Base-by-base conservation (phyloP, 1,140 invertebrate genomes). In the Bathynomus jamesi region DNA sequence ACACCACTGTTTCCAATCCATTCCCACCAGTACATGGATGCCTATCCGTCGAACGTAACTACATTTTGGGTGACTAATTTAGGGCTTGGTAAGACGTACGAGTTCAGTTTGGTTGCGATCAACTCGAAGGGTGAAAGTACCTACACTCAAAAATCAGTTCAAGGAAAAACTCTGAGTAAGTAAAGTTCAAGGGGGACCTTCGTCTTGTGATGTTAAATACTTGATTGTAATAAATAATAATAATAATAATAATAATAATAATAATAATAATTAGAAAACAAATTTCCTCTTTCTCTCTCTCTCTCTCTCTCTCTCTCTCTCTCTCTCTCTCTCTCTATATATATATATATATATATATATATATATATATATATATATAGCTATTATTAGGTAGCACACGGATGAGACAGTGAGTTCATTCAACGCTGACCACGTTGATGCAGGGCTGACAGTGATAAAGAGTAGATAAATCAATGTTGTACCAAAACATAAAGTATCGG, bases 121-220 rank as follows among this genome's bases (percentile, higher is more conserved):
- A 98, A 98, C 83, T 87, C 87, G 77, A 86, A 94, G 62, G 94
- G 94, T 2, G 87, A 89, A 67, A 95, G 93, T 80, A 86, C 87
- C 76, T 96, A 90, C 81, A 85, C 91, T 63, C 88, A 89, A 10
- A 90, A 94, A 78, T 85, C 90, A 46, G 87, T 94, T 27, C 90
- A 89, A 81, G 90, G 89, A 62, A 90, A 88, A 75, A 91, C 89
- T 4, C 84, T 88, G 79, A 89, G 91, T 92, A 85, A 89, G 88
- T 80, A n/a, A n/a, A n/a, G n/a, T n/a, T n/a, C n/a, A n/a, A n/a
- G n/a, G n/a, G n/a, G n/a, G n/a, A n/a, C n/a, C n/a, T n/a, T n/a
- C n/a, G n/a, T n/a, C n/a, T n/a, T n/a, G n/a, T n/a, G n/a, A n/a
- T n/a, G n/a, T n/a, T n/a, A n/a, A n/a, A 25, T 0, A 11, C 5